These are phyloP conservation scores for Lepidonotus clava DNA, from an alignment of 2,888 invertebrate genomes.

Conservation along the genomic window DNA sequence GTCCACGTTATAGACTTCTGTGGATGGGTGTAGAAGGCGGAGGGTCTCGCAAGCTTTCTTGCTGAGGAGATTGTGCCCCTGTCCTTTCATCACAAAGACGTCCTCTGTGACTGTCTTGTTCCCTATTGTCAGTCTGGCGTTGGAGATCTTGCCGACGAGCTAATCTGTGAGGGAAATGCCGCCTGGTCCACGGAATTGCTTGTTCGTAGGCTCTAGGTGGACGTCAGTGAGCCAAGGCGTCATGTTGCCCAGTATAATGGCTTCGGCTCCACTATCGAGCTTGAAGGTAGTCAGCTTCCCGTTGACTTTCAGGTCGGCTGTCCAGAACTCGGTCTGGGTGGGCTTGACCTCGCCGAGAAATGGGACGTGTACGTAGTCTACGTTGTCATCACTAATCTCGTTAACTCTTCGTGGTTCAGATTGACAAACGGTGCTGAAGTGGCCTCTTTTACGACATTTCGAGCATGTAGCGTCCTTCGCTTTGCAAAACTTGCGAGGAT, in stretches of 20 bases:
- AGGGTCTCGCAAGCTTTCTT: not conserved
- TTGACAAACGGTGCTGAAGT: not conserved
- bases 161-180: too few species aligned
- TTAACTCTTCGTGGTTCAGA: too few species aligned
- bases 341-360: not conserved
- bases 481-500: too few species aligned
- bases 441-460: not conserved
- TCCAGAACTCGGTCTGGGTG: too few species aligned
- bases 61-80: not conserved
- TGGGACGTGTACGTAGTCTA: not conserved
- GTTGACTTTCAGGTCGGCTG: too few species aligned
- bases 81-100: not conserved
- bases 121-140: not conserved
- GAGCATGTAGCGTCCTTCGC: too few species aligned
- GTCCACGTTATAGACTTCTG: constrained; percentile 11
- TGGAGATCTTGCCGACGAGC: not conserved
- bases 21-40: not conserved
- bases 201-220: not conserved
- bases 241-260: not conserved
- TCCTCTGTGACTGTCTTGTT: not conserved
- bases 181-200: not conserved
- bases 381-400: too few species aligned
- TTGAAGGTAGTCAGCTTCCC: too few species aligned
- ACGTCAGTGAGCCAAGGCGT: not conserved
- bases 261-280: not conserved